These are phyloP conservation scores for Platysteira castanea DNA, from an alignment of 2,113 vertebrate species.

Conservation along the genomic window DNA sequence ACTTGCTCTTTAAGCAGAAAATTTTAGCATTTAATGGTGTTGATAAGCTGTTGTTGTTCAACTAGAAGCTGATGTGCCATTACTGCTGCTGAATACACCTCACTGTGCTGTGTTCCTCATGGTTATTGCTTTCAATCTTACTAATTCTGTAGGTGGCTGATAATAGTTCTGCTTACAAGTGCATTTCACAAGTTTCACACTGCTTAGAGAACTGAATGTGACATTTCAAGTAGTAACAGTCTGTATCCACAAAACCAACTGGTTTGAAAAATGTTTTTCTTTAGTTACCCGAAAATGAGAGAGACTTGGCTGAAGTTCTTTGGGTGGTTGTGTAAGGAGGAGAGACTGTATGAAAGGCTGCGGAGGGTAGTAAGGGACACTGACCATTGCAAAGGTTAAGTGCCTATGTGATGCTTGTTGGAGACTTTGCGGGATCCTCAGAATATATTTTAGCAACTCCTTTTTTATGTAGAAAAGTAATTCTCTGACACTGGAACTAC, in stretches of 20 bases:
- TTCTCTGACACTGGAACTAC: not conserved
- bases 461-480: not conserved
- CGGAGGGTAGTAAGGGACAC: not conserved
- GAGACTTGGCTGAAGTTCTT: not conserved
- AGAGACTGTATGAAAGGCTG: not conserved
- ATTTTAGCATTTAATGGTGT: not conserved
- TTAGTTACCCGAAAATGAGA: not conserved
- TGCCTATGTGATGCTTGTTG: not conserved
- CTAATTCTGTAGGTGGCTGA: not conserved
- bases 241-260: not conserved
- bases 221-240: not conserved
- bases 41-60: not conserved
- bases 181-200: not conserved
- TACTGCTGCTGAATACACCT: not conserved
- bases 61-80: not conserved
- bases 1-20: not conserved
- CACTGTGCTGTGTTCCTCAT: not conserved
- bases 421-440: not conserved
- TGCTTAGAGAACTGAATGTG: not conserved
- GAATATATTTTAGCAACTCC: not conserved
- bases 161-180: not conserved
- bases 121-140: not conserved
- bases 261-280: not conserved
- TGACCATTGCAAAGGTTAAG: not conserved
- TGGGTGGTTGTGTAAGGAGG: not conserved